Evolutionary conservation across 2,888 invertebrate species (phyloP).

Genomic region (Hyppa rectilinea): DNA sequence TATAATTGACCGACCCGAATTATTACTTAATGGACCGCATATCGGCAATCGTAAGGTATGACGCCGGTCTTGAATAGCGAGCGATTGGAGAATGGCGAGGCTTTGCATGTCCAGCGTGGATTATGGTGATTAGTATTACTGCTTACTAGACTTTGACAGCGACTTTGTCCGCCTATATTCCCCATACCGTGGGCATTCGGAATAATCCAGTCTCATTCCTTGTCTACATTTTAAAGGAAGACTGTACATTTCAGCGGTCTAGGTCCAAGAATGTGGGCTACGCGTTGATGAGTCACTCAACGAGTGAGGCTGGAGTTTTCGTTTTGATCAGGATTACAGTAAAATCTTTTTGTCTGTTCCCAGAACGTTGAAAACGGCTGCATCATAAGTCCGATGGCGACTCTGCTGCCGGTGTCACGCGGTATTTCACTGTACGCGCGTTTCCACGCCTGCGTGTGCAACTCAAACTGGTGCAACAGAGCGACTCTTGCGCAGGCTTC

Average conservation of each 20-base stretch:
- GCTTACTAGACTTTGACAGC: background rate
- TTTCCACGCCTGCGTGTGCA: slow-evolving; percentile 85
- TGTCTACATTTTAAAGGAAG: background rate
- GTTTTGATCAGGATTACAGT: background rate
- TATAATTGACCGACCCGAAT: too few relatives aligned
- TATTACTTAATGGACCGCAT: too few relatives aligned
- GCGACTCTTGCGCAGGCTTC: background rate
- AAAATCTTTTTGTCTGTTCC: background rate
- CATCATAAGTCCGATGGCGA: slow-evolving; percentile 81
- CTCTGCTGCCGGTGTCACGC: slow-evolving; percentile 80
- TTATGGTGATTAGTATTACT: background rate
- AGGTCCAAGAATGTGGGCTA: background rate
- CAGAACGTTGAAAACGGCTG: slow-evolving; percentile 81
- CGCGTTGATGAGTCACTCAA: background rate
- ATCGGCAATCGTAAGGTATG: too few relatives aligned
- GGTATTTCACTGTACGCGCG: slow-evolving; percentile 82
- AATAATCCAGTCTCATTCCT: background rate
- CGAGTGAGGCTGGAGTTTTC: background rate
- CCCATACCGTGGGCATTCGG: background rate
- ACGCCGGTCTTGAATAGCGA: too few relatives aligned
- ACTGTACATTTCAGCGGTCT: background rate
- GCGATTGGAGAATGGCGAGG: too few relatives aligned
- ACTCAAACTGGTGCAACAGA: slow-evolving; percentile 79
- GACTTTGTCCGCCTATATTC: background rate
- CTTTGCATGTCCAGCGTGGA: too few relatives aligned